Evolutionary conservation across 1,140 invertebrate genomes (phyloP).

Genomic region (Achroia grisella): DNA sequence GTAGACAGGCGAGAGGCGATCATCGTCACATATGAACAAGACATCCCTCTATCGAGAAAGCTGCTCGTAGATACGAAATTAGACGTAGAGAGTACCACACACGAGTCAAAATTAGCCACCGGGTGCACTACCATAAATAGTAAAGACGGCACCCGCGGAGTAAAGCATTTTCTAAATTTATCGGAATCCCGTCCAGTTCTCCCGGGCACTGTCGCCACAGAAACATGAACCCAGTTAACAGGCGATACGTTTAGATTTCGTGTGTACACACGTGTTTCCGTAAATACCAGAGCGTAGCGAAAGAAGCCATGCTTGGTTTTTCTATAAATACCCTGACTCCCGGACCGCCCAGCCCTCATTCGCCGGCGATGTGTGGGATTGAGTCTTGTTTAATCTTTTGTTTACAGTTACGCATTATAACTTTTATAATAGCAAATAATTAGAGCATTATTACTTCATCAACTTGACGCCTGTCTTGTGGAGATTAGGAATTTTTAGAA

Average conservation of each 20-base stretch:
- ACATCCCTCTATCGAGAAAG: constrained; percentile 1
- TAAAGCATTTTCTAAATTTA: constrained; percentile 63
- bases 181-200: constrained; percentile 21
- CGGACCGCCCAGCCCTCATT: constrained; percentile 29
- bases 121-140: constrained; percentile 66
- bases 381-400: background rate
- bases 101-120: constrained; percentile 41
- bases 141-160: constrained; percentile 55
- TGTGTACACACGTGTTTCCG: constrained; percentile 26
- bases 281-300: constrained; percentile 39
- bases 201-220: constrained; percentile 18
- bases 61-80: constrained; percentile 19
- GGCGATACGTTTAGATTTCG: constrained; percentile 22
- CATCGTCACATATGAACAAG: background rate
- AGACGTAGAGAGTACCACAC: constrained; percentile 38
- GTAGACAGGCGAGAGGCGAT: background rate
- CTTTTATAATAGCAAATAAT: too few species aligned
- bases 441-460: too few species aligned
- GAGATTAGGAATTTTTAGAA: too few species aligned
- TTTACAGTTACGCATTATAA: too few species aligned
- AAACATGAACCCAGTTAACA: constrained; percentile 24
- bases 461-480: too few species aligned
- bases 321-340: constrained; percentile 54
- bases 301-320: constrained; percentile 24
- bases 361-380: constrained; percentile 5